phyloP scores from a whole-genome alignment of 2,888 invertebrate species.

The Eupelmus urozonus region DNA sequence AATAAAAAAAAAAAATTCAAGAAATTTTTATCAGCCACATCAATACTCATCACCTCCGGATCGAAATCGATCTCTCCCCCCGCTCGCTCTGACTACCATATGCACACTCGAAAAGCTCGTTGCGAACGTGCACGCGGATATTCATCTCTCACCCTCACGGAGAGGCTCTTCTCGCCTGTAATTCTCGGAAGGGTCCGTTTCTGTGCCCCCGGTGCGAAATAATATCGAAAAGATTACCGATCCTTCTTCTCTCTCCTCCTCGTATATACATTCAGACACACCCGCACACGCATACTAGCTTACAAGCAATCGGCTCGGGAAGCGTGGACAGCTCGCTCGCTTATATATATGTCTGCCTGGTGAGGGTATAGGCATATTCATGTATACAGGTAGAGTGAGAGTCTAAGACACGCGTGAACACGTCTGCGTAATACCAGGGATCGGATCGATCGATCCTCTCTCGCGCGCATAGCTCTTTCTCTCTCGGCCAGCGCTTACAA shows the following conservation, averaged over 20 bases:
- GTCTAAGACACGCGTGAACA: conserved; percentile 48
- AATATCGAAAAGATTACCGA: conserved; percentile 32
- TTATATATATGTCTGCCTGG: background rate
- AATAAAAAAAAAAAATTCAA: background rate
- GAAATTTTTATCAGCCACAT: conserved; percentile 15
- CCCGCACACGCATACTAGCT: too few species aligned
- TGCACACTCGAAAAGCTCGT: conserved; percentile 12
- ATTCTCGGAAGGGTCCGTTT: conserved; percentile 39
- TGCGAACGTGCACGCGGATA: background rate
- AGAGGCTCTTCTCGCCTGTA: conserved; percentile 19
- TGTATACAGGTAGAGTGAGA: background rate
- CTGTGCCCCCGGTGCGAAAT: too few species aligned
- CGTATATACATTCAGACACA: background rate
- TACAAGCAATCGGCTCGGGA: too few species aligned
- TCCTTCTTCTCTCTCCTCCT: background rate
- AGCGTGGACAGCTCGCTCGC: too few species aligned
- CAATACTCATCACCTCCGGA: background rate
- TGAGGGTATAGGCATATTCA: background rate
- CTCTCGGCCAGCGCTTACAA: background rate
- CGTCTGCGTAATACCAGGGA: conserved; percentile 76
- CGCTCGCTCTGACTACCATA: too few species aligned
- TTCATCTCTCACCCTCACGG: conserved; percentile 33
- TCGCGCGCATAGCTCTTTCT: background rate
- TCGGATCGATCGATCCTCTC: conserved; percentile 61
- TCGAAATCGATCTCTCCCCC: conserved; percentile 29